A percentile compares a stretch with the other conserved stretches of the same genome.
phyloP scores from a whole-genome alignment of 2,113 vertebrate species.

The Columba livia region DNA sequence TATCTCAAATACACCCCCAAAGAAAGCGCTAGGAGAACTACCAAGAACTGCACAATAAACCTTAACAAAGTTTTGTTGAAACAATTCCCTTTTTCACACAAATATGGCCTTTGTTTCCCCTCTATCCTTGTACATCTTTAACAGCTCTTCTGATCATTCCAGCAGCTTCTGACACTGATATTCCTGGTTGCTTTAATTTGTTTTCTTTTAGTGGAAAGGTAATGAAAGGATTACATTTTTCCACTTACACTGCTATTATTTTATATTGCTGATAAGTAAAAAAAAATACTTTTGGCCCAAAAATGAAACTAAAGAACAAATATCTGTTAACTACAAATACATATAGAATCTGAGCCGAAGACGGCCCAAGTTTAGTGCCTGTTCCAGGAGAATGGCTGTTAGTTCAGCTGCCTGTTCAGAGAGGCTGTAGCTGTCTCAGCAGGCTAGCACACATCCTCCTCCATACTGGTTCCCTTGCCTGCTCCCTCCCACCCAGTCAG shows the following conservation, averaged over 20 bases:
- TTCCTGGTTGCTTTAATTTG: background rate
- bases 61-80: background rate
- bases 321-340: background rate
- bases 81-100: background rate
- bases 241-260: background rate
- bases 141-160: background rate
- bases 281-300: background rate
- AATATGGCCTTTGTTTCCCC: background rate
- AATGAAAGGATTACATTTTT: background rate
- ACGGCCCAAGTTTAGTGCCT: background rate
- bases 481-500: background rate
- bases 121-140: background rate
- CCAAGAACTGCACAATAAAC: background rate
- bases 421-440: background rate
- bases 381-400: background rate
- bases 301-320: background rate
- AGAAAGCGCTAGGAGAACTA: background rate
- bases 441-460: accelerated
- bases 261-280: background rate
- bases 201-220: background rate
- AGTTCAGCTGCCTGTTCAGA: background rate
- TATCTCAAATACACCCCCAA: accelerated
- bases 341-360: background rate
- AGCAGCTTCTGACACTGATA: background rate
- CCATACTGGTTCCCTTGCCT: background rate